These are phyloP conservation scores for Drosophila lacertosa DNA, from an alignment of 1,140 invertebrate species.

Conservation along the genomic window DNA sequence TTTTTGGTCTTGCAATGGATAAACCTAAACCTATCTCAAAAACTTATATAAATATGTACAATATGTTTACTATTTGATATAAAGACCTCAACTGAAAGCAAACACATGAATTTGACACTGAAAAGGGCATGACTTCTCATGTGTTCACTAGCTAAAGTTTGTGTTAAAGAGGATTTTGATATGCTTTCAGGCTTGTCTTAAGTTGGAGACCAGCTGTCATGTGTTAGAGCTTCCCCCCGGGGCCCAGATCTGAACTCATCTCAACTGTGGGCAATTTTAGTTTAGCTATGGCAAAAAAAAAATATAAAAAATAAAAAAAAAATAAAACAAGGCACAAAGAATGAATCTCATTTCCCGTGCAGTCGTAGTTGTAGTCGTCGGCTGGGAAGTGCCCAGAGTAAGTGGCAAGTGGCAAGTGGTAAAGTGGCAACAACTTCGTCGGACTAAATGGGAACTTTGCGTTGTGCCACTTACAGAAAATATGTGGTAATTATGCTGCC, in stretches of 20 bases:
- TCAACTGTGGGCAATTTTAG: conserved; percentile 26
- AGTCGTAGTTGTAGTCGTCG: no score
- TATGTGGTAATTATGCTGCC: conserved; percentile 79
- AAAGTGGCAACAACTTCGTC: conserved; percentile 53
- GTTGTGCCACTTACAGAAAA: conserved; percentile 76
- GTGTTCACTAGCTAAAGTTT: not conserved
- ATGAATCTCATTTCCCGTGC: conserved; percentile 73
- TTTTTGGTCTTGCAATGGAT: no score
- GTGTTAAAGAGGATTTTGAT: no score
- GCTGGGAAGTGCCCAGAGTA: conserved; percentile 54
- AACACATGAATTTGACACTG: not conserved
- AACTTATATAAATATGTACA: no score
- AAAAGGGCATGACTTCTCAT: not conserved
- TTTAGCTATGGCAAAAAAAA: conserved; percentile 58
- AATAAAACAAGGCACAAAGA: no score
- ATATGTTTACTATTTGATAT: no score
- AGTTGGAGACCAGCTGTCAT: no score
- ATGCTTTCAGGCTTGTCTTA: no score
- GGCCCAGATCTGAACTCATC: conserved; percentile 15
- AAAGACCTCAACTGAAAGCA: not conserved
- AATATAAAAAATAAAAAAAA: no score
- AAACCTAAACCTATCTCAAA: no score
- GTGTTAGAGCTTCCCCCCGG: no score
- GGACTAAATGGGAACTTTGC: conserved; percentile 75
- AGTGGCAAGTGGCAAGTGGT: conserved; percentile 26